A percentile compares a stretch with the other conserved stretches of the same genome.
Conservation (phyloP, 53 echinoderm and acorn worm species). For the Apostichopus leukothele region DNA sequence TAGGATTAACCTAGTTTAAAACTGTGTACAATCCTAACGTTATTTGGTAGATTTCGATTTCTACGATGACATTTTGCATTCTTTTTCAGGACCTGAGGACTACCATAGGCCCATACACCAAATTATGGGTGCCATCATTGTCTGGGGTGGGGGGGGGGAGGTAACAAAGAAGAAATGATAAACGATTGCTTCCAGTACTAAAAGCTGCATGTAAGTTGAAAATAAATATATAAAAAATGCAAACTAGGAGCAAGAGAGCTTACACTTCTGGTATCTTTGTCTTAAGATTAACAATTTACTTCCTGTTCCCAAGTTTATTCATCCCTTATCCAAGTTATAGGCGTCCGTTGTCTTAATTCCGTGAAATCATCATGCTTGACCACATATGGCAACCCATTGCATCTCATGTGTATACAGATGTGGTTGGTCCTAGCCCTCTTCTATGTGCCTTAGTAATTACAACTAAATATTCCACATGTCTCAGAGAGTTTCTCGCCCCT, state of each 20-base stretch:
- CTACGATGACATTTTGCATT: constrained; percentile 57
- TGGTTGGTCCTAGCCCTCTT: too few species aligned
- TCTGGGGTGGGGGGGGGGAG: constrained; percentile 40
- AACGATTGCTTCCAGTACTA: constrained; percentile 50
- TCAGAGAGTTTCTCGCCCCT: too few species aligned
- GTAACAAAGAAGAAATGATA: constrained; percentile 67
- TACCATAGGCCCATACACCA: constrained; percentile 51
- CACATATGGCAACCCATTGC: too few species aligned
- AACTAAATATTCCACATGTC: too few species aligned
- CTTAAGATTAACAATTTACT: too few species aligned
- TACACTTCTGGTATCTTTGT: too few species aligned
- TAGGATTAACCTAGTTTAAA: constrained; percentile 49
- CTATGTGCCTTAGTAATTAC: too few species aligned
- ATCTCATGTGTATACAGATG: too few species aligned
- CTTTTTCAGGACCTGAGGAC: constrained; percentile 49
- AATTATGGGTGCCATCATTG: constrained; percentile 61
- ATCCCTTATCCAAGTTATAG: too few species aligned
- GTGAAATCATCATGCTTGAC: too few species aligned
- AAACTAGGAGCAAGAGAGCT: constrained; percentile 42
- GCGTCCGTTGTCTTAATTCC: too few species aligned
- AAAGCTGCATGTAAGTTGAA: constrained; percentile 56
- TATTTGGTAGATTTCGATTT: constrained; percentile 52
- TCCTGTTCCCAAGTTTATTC: too few species aligned
- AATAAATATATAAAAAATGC: constrained; percentile 60
- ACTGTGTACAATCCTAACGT: constrained; percentile 46